Percentiles rank a stretch among this genome's conserved stretches.
Evolutionary conservation across 2,797 vertebrate species (phyloP).

Genomic region (Rhinella marina): DNA sequence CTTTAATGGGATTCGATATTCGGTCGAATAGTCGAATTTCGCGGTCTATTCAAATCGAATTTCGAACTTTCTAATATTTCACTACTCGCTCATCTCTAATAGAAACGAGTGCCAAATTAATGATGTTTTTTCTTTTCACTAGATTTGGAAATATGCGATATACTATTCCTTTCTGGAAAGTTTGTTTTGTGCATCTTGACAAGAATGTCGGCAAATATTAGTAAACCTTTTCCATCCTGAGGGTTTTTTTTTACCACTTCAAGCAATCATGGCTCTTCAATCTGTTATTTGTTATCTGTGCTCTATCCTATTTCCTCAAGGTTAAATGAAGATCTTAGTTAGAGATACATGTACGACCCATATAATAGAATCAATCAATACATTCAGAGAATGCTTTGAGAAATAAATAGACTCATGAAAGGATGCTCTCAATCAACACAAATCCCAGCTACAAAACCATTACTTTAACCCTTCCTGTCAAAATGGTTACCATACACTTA

Average conservation of each 20-base stretch:
- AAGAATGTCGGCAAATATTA: constrained; percentile 31
- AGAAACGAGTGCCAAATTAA: constrained; percentile 69
- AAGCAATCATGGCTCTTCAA: constrained; percentile 57
- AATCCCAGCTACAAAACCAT: constrained; percentile 48
- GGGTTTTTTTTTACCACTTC: constrained; percentile 22
- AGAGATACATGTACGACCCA: constrained; percentile 60
- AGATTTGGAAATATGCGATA: constrained; percentile 59
- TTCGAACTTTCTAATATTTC: too few relatives aligned
- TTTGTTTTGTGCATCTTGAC: constrained; percentile 27
- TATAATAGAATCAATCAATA: constrained; percentile 63
- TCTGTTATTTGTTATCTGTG: constrained; percentile 59
- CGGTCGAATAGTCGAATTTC: too few relatives aligned
- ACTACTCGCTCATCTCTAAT: too few relatives aligned
- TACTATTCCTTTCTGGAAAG: constrained; percentile 8
- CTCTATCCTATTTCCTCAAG: constrained; percentile 62
- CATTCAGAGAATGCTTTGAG: constrained; percentile 55
- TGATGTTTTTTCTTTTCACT: constrained; percentile 57
- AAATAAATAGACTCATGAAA: constrained; percentile 61
- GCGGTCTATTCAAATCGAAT: too few relatives aligned
- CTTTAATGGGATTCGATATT: too few relatives aligned
- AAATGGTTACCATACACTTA: constrained; percentile 6
- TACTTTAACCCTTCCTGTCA: constrained; percentile 49
- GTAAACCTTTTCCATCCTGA: constrained; percentile 13
- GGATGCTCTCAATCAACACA: constrained; percentile 61
- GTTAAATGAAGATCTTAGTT: constrained; percentile 63